These are phyloP conservation scores for Emys orbicularis DNA, from an alignment of 2,797 vertebrate genomes.

Conservation along the genomic window DNA sequence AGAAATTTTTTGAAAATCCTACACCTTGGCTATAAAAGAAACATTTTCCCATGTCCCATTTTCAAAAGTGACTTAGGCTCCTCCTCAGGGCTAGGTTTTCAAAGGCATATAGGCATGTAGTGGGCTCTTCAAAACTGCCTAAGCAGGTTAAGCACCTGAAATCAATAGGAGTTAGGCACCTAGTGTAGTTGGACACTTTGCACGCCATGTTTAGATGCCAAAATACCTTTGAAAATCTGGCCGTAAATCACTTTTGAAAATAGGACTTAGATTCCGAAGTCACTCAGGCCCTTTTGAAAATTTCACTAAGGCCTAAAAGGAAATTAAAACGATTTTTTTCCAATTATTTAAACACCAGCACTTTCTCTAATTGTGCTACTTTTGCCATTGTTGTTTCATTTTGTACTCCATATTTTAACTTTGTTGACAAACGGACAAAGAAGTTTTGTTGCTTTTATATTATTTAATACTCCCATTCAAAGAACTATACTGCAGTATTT, in stretches of 20 bases:
- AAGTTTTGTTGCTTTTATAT: slow-evolving; percentile 9
- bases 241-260: neutral
- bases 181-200: neutral
- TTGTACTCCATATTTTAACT: neutral
- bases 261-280: neutral
- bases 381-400: neutral
- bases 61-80: neutral
- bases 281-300: neutral
- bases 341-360: neutral
- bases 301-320: neutral
- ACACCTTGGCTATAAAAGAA: neutral
- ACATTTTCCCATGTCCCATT: slow-evolving; percentile 1
- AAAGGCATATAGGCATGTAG: neutral
- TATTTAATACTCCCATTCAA: slow-evolving; percentile 14
- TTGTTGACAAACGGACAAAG: slow-evolving; percentile 3
- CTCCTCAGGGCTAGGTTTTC: neutral
- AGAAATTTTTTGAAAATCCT: neutral
- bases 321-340: neutral
- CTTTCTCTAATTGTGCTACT: neutral
- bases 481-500: slow-evolving; percentile 26
- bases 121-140: neutral
- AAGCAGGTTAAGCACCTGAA: neutral
- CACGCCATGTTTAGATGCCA: neutral
- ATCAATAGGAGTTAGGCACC: neutral
- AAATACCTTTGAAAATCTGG: neutral